These are phyloP conservation scores for Heliconius hermathena DNA, from an alignment of 1,140 invertebrate species.

Conservation along the genomic window DNA sequence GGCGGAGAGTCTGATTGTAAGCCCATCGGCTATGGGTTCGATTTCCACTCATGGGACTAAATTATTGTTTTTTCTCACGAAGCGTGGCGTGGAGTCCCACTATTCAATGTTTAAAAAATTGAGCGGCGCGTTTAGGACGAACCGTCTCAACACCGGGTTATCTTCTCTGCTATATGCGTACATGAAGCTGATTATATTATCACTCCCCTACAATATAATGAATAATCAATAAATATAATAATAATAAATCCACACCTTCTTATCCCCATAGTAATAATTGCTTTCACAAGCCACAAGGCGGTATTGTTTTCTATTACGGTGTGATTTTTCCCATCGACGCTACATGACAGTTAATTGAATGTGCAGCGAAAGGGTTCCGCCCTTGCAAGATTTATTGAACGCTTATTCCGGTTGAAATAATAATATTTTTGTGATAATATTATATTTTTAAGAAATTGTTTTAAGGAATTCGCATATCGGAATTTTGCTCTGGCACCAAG, in stretches of 20 bases:
- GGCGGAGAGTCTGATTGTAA: too few relatives aligned
- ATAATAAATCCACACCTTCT: background rate
- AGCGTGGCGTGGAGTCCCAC: too few relatives aligned
- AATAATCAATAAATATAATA: slow-evolving; percentile 1
- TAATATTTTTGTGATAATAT: background rate
- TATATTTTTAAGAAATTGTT: background rate
- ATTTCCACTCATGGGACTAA: too few relatives aligned
- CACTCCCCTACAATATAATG: background rate
- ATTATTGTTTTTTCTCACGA: too few relatives aligned
- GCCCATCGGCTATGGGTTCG: too few relatives aligned
- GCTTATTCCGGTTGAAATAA: slow-evolving; percentile 36
- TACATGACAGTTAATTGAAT: slow-evolving; percentile 54
- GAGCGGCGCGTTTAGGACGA: too few relatives aligned
- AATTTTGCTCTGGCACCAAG: too few relatives aligned
- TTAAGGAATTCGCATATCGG: background rate
- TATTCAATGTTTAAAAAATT: too few relatives aligned
- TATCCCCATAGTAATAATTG: background rate
- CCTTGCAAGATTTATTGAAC: slow-evolving; percentile 43
- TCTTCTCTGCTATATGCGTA: too few relatives aligned
- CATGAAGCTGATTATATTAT: too few relatives aligned
- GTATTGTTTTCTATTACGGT: slow-evolving; percentile 40
- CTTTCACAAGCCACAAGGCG: slow-evolving; percentile 16
- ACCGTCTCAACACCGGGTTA: too few relatives aligned
- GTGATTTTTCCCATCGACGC: slow-evolving; percentile 52
- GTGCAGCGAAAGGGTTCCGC: slow-evolving; percentile 50